Evolutionary conservation across 2,113 vertebrate species (phyloP).

Genomic region (Clinocottus analis): DNA sequence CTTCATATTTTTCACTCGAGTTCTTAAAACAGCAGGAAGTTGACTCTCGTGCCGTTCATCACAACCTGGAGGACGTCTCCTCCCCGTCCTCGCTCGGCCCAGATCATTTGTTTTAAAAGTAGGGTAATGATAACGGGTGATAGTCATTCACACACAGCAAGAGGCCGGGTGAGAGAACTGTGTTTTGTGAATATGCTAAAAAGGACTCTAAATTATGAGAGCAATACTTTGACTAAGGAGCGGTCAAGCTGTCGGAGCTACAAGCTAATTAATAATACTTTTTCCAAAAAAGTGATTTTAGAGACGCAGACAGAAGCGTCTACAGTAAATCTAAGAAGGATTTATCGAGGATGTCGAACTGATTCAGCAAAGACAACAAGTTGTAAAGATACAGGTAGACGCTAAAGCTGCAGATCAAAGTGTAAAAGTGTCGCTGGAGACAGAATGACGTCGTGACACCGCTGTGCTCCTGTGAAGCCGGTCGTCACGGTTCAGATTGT

Average conservation of each 20-base stretch:
- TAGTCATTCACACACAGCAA: background rate
- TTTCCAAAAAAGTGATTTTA: no score
- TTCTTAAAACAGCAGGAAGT: background rate
- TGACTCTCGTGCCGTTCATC: background rate
- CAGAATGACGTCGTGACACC: no score
- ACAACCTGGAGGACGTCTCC: background rate
- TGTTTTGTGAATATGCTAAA: background rate
- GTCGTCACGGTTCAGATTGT: background rate
- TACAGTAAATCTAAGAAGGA: no score
- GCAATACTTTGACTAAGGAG: background rate
- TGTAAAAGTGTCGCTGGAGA: no score
- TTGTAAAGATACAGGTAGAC: no score
- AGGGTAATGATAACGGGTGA: background rate
- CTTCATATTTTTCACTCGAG: background rate
- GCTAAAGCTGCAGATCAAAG: no score
- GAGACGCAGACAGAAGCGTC: no score
- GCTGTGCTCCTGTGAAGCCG: no score
- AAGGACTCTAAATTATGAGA: background rate
- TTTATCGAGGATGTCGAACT: no score
- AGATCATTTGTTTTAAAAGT: constrained; percentile 16
- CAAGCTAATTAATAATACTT: no score
- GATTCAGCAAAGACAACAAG: no score
- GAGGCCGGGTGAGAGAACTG: background rate
- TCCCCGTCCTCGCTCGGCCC: background rate
- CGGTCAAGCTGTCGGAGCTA: background rate